Conservation (phyloP, 2,888 invertebrate species). For the Sarcophaga variegata region DNA sequence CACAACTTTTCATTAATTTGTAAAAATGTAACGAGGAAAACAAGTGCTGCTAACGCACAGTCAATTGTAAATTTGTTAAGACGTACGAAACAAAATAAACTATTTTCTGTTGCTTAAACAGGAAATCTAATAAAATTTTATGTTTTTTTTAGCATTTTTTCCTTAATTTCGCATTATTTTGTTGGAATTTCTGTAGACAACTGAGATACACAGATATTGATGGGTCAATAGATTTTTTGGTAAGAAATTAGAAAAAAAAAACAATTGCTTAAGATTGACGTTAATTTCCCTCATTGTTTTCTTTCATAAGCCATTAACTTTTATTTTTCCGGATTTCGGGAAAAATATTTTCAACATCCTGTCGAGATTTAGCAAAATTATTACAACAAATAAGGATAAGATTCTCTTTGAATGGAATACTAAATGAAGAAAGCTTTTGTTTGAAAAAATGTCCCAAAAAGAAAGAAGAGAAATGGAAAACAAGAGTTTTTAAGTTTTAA, state of each 20-base stretch:
- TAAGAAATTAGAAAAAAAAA: constrained; percentile 11
- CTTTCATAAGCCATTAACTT: constrained; percentile 18
- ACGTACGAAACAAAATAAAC: constrained; percentile 27
- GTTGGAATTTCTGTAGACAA: constrained; percentile 3
- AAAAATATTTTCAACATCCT: neutral
- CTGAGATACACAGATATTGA: neutral
- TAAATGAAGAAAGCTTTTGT: too few species aligned
- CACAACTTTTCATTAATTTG: neutral
- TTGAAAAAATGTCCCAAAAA: too few species aligned
- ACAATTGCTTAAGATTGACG: neutral
- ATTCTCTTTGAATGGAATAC: too few species aligned
- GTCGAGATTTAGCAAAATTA: neutral
- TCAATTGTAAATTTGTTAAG: constrained; percentile 56
- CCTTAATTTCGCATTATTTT: constrained; percentile 47
- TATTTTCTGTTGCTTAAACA: constrained; percentile 28
- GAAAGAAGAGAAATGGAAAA: too few species aligned
- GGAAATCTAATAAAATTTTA: constrained; percentile 69
- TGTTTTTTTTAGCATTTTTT: constrained; percentile 38
- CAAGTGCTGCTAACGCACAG: constrained; percentile 1
- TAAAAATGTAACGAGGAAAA: constrained; percentile 36
- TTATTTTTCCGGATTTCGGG: constrained; percentile 11
- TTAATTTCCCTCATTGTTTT: constrained; percentile 24
- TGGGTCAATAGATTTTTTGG: constrained; percentile 59
- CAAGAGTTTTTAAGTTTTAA: too few species aligned
- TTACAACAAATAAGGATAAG: too few species aligned